Evolutionary conservation across 2,113 vertebrate species (phyloP).

Genomic region (Muntiacus reevesi): DNA sequence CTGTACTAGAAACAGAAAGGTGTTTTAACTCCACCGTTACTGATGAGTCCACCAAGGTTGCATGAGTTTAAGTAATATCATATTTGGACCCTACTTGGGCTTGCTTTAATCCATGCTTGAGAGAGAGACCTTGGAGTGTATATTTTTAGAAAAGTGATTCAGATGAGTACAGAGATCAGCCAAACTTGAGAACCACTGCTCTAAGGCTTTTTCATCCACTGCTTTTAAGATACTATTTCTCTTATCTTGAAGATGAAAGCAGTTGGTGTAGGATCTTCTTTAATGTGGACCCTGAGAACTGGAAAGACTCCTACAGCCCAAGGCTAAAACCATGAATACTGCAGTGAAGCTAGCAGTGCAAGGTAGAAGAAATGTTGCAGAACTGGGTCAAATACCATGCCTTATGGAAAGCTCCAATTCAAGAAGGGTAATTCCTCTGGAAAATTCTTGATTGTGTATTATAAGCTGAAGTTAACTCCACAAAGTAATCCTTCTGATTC

Average conservation of each 20-base stretch:
- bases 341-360: background rate
- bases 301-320: background rate
- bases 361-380: background rate
- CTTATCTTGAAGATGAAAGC: slow-evolving; percentile 33
- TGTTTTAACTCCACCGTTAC: background rate
- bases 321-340: background rate
- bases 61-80: background rate
- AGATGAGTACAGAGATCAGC: background rate
- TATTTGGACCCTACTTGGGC: background rate
- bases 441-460: background rate
- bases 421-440: background rate
- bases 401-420: background rate
- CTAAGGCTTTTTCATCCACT: background rate
- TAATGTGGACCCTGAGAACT: slow-evolving; percentile 14
- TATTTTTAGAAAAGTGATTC: background rate
- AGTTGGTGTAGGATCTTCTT: background rate
- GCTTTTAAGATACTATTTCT: background rate
- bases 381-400: background rate
- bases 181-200: slow-evolving; percentile 1
- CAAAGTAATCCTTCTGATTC: background rate
- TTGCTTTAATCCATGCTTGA: slow-evolving; percentile 10
- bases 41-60: background rate
- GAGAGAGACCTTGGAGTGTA: background rate
- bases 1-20: background rate
- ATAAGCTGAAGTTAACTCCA: background rate